phyloP scores from a whole-genome alignment of 2,888 invertebrate species.

The Macrostomum cliftonense region DNA sequence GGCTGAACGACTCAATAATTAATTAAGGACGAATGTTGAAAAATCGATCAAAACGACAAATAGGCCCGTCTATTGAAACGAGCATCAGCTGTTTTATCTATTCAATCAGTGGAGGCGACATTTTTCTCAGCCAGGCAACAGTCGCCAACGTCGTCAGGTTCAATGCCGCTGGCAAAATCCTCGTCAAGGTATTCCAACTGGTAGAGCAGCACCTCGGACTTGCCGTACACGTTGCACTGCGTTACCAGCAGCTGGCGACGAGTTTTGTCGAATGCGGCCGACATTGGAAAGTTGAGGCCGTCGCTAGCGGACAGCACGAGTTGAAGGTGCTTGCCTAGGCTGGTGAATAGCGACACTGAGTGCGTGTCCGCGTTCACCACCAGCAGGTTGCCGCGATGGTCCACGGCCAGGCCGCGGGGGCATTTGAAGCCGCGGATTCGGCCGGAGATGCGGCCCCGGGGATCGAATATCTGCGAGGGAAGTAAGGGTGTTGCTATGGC shows the following conservation, averaged over 20 bases:
- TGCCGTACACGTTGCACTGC: slow-evolving; percentile 10
- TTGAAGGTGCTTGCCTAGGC: slow-evolving; percentile 12
- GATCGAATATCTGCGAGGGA: slow-evolving; percentile 3
- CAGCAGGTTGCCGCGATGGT: slow-evolving; percentile 13
- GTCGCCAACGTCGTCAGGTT: too few species aligned
- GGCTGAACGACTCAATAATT: too few species aligned
- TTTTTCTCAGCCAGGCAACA: too few species aligned
- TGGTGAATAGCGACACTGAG: slow-evolving; percentile 11
- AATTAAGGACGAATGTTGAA: too few species aligned
- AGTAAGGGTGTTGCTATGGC: not conserved
- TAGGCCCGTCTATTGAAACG: too few species aligned
- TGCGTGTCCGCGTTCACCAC: slow-evolving; percentile 13
- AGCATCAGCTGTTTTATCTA: too few species aligned
- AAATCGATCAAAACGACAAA: too few species aligned
- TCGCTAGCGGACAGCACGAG: slow-evolving; percentile 3
- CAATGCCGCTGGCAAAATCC: too few species aligned
- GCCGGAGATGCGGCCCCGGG: slow-evolving; percentile 9
- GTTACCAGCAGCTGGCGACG: slow-evolving; percentile 10
- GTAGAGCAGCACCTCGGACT: slow-evolving; percentile 11
- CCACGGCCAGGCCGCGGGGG: slow-evolving; percentile 12
- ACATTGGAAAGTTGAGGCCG: slow-evolving; percentile 12
- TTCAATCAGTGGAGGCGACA: too few species aligned
- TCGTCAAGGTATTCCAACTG: not conserved
- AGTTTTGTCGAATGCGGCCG: slow-evolving; percentile 8
- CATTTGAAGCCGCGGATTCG: slow-evolving; percentile 5